Evolutionary conservation across 2,888 invertebrate genomes (phyloP), one percentile per base, ranked within the genome.

Genomic region (Pomacea canaliculata): DNA sequence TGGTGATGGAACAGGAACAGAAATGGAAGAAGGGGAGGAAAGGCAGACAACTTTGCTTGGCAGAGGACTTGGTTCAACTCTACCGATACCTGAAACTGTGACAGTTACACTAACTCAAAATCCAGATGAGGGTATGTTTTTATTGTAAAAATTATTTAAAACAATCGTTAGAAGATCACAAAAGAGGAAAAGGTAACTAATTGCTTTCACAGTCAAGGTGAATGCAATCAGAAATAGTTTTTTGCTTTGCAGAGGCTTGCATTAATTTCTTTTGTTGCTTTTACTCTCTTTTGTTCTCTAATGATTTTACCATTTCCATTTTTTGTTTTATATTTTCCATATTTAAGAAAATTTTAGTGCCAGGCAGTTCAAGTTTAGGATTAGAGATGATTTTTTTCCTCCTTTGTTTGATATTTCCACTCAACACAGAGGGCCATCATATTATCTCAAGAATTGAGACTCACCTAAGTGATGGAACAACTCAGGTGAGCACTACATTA

Each of bases 401-500:
- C 19, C 10, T 48, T n/a, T 18, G 27, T 48, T 62, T 19, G 7
- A 70, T 27, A 23, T 70, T 66, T 48, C 9, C 63, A 5, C 27
- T 68, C 63, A 19, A 71, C 16, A 12, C 80, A 90, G 90, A 89
- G 82, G 89, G 89, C 19, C 87, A 87, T 70, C 89, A 89, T 83
- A 85, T 89, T 76, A 89, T 91, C 76, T 90, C 91, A 1, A 80
- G 87, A n/a, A 89, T 91, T 59, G 90, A 91, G 82, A 90, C 90
- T 0, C 90, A 90, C 69, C 76, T 91, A 76, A 89, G 88, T 83
- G 90, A 91, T 83, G 91, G 91, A 16, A 86, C 88, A 0, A 89
- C 89, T 3, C 89, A 88, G 78, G 85, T 90, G 51, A 90, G 88
- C 80, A 85, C 87, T 7, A 84, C 86, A 16, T 81, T 90, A 37